These are phyloP conservation scores for Aspiorhynchus laticeps DNA, from an alignment of 2,113 vertebrate genomes.

Conservation along the genomic window DNA sequence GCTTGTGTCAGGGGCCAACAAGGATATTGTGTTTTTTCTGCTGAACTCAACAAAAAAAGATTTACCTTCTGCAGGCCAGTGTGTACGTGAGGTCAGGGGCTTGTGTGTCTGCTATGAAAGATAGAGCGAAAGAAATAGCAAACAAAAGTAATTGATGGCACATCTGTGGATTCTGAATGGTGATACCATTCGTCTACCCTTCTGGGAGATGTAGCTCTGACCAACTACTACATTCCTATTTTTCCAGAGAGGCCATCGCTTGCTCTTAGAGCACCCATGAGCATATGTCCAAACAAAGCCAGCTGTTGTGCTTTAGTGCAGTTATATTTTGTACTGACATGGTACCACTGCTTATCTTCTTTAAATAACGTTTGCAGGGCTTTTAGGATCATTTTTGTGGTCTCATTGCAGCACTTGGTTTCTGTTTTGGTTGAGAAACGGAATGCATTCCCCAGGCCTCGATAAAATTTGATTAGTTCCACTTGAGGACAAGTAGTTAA, in stretches of 20 bases:
- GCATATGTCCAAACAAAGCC: constrained; percentile 35
- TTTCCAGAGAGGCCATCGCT: constrained; percentile 10
- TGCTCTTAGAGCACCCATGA: constrained; percentile 1
- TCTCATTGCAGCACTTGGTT: constrained; percentile 2
- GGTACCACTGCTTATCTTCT: not conserved
- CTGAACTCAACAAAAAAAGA: constrained; percentile 10
- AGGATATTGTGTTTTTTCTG: constrained; percentile 32
- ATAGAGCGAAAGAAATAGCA: not conserved
- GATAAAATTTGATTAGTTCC: constrained; percentile 50
- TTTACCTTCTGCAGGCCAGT: not conserved
- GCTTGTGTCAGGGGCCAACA: constrained; percentile 3
- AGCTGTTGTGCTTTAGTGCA: constrained; percentile 30
- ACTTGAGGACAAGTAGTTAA: constrained; percentile 38
- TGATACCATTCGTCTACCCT: constrained; percentile 18
- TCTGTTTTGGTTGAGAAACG: constrained; percentile 7
- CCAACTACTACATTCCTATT: constrained; percentile 10
- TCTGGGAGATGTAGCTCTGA: constrained; percentile 24
- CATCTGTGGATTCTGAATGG: constrained; percentile 27
- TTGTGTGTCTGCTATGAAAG: constrained; percentile 25
- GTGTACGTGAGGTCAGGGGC: constrained; percentile 2
- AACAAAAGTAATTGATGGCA: constrained; percentile 32
- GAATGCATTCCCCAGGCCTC: constrained; percentile 40
- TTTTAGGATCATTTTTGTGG: constrained; percentile 16
- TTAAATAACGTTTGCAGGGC: constrained; percentile 7
- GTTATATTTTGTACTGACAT: constrained; percentile 24